Evolutionary conservation across 2,797 vertebrate species (phyloP).

Genomic region (Neosilurus mollespiculum): DNA sequence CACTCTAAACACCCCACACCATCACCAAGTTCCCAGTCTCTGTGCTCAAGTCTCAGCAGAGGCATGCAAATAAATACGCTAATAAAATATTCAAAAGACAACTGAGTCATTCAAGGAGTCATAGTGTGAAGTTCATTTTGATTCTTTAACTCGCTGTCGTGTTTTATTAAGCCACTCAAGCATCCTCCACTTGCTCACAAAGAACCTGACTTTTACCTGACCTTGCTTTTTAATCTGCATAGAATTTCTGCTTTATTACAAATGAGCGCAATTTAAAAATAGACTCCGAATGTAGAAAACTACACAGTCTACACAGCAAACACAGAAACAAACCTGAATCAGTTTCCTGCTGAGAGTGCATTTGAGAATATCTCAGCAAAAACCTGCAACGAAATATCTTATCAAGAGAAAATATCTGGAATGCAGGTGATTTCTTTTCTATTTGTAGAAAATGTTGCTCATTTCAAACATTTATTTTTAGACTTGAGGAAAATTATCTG

Average conservation of each 20-base stretch:
- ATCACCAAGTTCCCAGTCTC: neutral
- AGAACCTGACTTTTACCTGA: neutral
- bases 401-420: neutral
- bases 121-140: neutral
- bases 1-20: neutral
- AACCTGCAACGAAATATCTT: neutral
- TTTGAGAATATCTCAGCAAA: neutral
- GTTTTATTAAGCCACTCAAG: constrained; percentile 1
- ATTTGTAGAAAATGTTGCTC: neutral
- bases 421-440: neutral
- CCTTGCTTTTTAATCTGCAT: neutral
- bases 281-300: neutral
- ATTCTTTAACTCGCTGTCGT: neutral
- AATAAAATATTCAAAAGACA: neutral
- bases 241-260: neutral
- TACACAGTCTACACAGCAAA: neutral
- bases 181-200: neutral
- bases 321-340: constrained; percentile 20
- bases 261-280: neutral
- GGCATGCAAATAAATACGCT: neutral
- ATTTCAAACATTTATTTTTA: neutral
- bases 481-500: neutral
- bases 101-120: neutral
- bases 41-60: neutral
- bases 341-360: constrained; percentile 32